Evolutionary conservation across 2,888 invertebrate species (phyloP).

Genomic region (Synergus laeviventris): DNA sequence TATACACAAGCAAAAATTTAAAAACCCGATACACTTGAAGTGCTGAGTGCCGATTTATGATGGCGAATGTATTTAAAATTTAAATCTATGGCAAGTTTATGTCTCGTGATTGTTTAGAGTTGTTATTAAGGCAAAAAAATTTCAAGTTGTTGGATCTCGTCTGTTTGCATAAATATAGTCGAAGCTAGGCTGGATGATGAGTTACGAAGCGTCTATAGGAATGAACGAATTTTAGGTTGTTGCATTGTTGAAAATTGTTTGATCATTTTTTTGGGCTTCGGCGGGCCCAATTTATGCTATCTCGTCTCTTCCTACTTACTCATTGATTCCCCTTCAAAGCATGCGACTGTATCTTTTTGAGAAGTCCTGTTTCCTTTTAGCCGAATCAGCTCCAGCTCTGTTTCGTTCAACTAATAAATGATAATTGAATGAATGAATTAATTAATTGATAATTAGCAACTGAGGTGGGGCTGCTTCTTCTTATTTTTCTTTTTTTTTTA

Average conservation of each 20-base stretch:
- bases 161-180: slow-evolving; percentile 20
- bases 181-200: slow-evolving; percentile 33
- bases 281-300: slow-evolving; percentile 54
- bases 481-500: background rate
- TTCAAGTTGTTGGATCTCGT: background rate
- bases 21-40: slow-evolving; percentile 18
- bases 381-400: background rate
- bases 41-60: slow-evolving; percentile 58
- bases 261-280: slow-evolving; percentile 56
- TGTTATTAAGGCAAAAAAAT: slow-evolving; percentile 20
- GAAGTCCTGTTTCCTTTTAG: slow-evolving; percentile 9
- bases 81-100: slow-evolving; percentile 26
- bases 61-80: slow-evolving; percentile 46
- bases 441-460: background rate
- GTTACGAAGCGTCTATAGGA: slow-evolving; percentile 28
- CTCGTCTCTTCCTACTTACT: slow-evolving; percentile 43
- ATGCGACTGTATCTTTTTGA: slow-evolving; percentile 24
- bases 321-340: slow-evolving; percentile 36
- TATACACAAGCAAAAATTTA: slow-evolving; percentile 11
- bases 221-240: slow-evolving; percentile 45
- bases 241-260: slow-evolving; percentile 54
- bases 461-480: slow-evolving; percentile 23
- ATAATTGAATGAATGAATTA: background rate
- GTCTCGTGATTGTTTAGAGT: slow-evolving; percentile 22
- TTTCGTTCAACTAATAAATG: background rate